phyloP scores from a whole-genome alignment of 2,113 vertebrate genomes.

The Halcyon senegalensis region DNA sequence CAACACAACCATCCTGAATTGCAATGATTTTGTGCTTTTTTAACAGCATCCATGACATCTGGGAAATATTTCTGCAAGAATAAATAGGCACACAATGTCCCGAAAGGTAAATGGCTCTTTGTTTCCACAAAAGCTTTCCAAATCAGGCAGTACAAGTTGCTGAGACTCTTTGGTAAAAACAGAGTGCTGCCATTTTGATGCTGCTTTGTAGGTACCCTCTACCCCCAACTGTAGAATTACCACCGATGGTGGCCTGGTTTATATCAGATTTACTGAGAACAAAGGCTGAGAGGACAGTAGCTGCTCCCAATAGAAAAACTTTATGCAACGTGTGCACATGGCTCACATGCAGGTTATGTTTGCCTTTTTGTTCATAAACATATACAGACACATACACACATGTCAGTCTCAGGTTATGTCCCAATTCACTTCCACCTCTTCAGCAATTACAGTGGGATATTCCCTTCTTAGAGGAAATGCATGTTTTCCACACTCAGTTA shows the following conservation, averaged over 20 bases:
- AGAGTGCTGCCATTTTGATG: neutral
- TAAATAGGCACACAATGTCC: neutral
- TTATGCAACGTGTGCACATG: rapidly evolving
- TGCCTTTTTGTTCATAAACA: neutral
- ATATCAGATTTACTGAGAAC: neutral
- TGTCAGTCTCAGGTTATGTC: neutral
- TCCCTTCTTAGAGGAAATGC: neutral
- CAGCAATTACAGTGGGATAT: neutral
- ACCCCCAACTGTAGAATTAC: neutral
- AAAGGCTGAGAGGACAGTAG: neutral
- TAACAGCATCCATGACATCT: slow-evolving; percentile 9
- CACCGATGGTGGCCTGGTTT: neutral
- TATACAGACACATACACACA: neutral
- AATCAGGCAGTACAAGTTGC: neutral
- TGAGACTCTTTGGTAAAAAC: neutral
- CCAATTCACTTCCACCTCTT: neutral
- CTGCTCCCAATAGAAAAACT: neutral
- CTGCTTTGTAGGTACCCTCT: neutral
- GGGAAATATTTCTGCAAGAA: neutral
- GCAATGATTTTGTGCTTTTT: neutral
- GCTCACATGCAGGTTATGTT: neutral
- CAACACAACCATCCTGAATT: neutral
- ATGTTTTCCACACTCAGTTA: neutral
- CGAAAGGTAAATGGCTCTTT: neutral
- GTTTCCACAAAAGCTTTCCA: neutral